Evolutionary conservation across 1,140 invertebrate genomes (phyloP), one percentile per base, ranked within the genome.

Genomic region (Lerema accius): DNA sequence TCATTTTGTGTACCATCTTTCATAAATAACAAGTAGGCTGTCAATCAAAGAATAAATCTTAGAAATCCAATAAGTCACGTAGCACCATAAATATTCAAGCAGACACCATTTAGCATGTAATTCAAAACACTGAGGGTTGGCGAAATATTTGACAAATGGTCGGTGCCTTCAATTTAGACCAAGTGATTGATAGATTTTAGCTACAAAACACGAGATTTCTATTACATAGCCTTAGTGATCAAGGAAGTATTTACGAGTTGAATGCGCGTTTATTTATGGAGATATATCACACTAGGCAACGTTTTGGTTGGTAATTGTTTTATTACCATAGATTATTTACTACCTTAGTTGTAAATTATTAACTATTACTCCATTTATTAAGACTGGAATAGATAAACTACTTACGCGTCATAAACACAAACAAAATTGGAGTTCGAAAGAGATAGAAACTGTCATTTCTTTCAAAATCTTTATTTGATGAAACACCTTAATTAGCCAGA

Each of bases 111-210:
- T 59, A 59, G 43, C 55, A 59, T 59, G 55, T 59, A 59, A 59
- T 59, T 46, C 55, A 59, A 59, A 59, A 59, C 55, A 58, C 23
- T 58, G 53, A 59, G 43, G 15, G 42, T 48, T 43, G n/a, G 43
- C 42, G 28, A 48, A 59, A 48, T 59, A 37, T 59, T 59, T 59
- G 55, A 59, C 55, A 48, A 59, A 59, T 59, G 55, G 43, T 59
- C 28, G 15, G n/a, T 46, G 42, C 32, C 56, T 43, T 48, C 56
- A 69, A 49, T 61, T 53, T 61, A 39, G 28, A 63, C 49, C 37
- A 43, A 49, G 61, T 65, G 67, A 69, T 69, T 69, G 63, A 65
- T 69, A 56, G 67, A 61, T 61, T 56, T 60, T 48, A 43, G 50
- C 26, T 23, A 10, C 42, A 61, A 68, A 64, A 64, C 55, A 60